Evolutionary conservation across 2,797 vertebrate genomes (phyloP).

Genomic region (Enteromius mattozi): DNA sequence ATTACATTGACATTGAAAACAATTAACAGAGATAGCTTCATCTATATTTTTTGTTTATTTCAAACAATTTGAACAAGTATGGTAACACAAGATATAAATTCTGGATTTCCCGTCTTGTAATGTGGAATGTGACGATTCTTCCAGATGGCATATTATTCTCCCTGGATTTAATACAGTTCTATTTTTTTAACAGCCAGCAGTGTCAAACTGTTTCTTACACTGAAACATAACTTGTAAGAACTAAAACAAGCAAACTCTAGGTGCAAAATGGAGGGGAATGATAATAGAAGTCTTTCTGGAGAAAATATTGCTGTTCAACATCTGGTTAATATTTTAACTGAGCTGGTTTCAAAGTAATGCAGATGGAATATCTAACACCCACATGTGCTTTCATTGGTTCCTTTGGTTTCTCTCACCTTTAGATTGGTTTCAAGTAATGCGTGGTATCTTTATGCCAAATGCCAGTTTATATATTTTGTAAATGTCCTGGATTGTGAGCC

Average conservation of each 20-base stretch:
- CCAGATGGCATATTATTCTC: conserved; percentile 66
- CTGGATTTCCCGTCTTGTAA: conserved; percentile 49
- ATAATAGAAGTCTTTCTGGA: conserved; percentile 60
- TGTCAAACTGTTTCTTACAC: conserved; percentile 62
- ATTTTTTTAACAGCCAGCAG: conserved; percentile 55
- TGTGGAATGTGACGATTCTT: conserved; percentile 67
- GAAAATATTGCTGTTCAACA: conserved; percentile 68
- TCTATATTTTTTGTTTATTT: conserved; percentile 61
- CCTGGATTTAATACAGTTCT: conserved; percentile 45
- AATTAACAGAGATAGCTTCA: conserved; percentile 64
- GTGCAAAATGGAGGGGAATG: conserved; percentile 53
- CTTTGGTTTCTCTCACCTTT: conserved; percentile 1
- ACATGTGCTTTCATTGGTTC: background rate
- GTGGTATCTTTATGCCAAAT: background rate
- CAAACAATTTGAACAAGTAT: conserved; percentile 56
- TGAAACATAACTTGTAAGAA: conserved; percentile 45
- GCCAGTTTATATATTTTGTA: conserved; percentile 1
- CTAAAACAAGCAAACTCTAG: conserved; percentile 54
- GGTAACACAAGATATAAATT: conserved; percentile 65
- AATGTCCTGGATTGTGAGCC: background rate
- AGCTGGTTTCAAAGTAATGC: conserved; percentile 64
- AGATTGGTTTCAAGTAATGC: background rate
- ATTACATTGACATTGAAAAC: conserved; percentile 49
- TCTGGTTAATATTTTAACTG: conserved; percentile 75
- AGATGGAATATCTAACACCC: conserved; percentile 36